A percentile compares a stretch with the other conserved stretches of the same genome.
phyloP scores from a whole-genome alignment of 2,113 vertebrate species.

The Seriola quinqueradiata region DNA sequence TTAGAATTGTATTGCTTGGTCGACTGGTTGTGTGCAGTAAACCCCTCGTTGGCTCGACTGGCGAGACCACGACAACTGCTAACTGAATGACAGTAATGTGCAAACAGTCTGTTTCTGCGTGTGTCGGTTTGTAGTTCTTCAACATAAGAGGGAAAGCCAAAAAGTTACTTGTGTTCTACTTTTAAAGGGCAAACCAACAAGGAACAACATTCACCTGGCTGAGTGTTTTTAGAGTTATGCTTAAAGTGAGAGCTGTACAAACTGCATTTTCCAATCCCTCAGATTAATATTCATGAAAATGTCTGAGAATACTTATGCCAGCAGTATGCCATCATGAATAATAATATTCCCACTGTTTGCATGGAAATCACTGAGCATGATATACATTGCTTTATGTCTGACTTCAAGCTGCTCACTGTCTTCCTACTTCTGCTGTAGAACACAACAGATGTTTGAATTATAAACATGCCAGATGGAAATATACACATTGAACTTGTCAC shows the following conservation, averaged over 20 bases:
- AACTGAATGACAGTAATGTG: slow-evolving; percentile 62
- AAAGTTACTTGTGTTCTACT: slow-evolving; percentile 59
- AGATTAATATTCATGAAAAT: slow-evolving; percentile 66
- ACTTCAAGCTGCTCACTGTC: slow-evolving; percentile 25
- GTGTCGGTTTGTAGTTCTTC: slow-evolving; percentile 23
- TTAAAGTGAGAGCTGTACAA: slow-evolving; percentile 43
- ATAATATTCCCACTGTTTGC: slow-evolving; percentile 44
- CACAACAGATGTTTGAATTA: slow-evolving; percentile 46
- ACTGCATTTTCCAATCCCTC: slow-evolving; percentile 44
- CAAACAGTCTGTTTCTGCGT: slow-evolving; percentile 29
- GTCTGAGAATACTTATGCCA: slow-evolving; percentile 45
- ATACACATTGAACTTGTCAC: slow-evolving; percentile 37
- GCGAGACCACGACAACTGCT: slow-evolving; percentile 46
- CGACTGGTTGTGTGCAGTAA: slow-evolving; percentile 23
- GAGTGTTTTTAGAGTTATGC: slow-evolving; percentile 45
- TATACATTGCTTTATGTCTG: slow-evolving; percentile 39
- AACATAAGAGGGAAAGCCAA: slow-evolving; percentile 49
- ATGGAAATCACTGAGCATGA: slow-evolving; percentile 42
- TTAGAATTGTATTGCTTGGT: slow-evolving; percentile 22
- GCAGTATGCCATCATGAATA: slow-evolving; percentile 62
- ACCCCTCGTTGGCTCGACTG: slow-evolving; percentile 33
- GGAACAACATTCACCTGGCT: slow-evolving; percentile 40
- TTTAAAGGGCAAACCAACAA: slow-evolving; percentile 69
- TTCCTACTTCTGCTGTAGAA: slow-evolving; percentile 3
- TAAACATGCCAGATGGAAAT: slow-evolving; percentile 42